Percentiles rank a stretch among this genome's conserved stretches.
These are phyloP conservation scores for Falco rusticolus DNA, from an alignment of 2,797 vertebrate genomes.

Conservation along the genomic window DNA sequence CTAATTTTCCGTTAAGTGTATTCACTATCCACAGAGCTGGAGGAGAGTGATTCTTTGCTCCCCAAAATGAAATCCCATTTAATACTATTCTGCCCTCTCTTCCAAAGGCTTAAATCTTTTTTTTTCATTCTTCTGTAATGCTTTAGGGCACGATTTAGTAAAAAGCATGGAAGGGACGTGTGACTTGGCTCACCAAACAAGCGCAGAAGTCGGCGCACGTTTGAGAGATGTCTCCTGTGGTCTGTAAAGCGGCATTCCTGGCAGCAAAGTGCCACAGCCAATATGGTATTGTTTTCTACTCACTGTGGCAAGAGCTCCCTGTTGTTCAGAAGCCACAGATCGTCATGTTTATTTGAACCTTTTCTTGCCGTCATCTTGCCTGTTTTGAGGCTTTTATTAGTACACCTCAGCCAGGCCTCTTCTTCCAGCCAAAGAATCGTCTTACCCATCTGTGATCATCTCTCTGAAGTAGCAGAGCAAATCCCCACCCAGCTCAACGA, in stretches of 20 bases:
- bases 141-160: background rate
- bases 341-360: background rate
- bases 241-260: background rate
- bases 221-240: conserved; percentile 8
- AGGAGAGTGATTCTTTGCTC: background rate
- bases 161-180: background rate
- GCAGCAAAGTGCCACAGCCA: background rate
- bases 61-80: background rate
- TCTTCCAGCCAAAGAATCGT: background rate
- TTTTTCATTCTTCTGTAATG: background rate
- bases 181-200: background rate
- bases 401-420: background rate
- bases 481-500: background rate
- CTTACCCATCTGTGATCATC: background rate
- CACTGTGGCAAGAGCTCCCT: background rate
- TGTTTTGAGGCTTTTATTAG: background rate
- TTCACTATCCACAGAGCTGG: background rate
- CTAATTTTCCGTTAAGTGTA: background rate
- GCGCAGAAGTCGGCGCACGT: background rate
- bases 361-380: background rate
- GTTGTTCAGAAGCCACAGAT: background rate
- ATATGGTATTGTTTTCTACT: conserved; percentile 1
- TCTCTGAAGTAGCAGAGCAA: background rate
- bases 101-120: background rate
- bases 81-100: background rate